These are phyloP conservation scores for Myrmecobius fasciatus DNA, from an alignment of 2,113 vertebrate species.

Conservation along the genomic window DNA sequence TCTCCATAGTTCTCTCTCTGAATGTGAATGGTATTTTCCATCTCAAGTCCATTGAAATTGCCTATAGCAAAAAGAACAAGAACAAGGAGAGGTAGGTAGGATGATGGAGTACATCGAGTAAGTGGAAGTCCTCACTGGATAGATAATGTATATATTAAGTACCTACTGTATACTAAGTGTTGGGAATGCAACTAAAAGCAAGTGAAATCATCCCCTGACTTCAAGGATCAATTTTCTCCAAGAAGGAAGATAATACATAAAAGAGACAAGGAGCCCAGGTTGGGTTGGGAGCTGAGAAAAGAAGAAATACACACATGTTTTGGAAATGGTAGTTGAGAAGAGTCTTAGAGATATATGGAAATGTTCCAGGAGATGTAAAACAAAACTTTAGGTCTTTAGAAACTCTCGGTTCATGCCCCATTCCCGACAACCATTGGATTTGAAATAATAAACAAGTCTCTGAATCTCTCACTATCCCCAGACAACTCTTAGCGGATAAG, in stretches of 20 bases:
- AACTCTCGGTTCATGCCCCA: not conserved
- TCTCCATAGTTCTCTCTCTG: too few species aligned
- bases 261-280: not conserved
- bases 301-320: not conserved
- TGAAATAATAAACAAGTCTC: not conserved
- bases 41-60: too few species aligned
- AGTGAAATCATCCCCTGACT: not conserved
- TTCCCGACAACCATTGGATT: not conserved
- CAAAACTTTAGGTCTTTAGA: not conserved
- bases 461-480: not conserved
- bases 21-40: too few species aligned
- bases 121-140: not conserved
- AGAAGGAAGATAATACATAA: not conserved
- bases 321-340: not conserved
- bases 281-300: not conserved
- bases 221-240: not conserved
- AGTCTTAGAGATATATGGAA: not conserved
- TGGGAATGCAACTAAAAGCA: not conserved
- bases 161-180: not conserved
- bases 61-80: not conserved
- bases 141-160: not conserved
- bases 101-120: not conserved
- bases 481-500: not conserved
- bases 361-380: not conserved
- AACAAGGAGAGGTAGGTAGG: not conserved